Base-by-base conservation (phyloP, 2,797 vertebrate species). In the Coregonus ussuriensis region DNA sequence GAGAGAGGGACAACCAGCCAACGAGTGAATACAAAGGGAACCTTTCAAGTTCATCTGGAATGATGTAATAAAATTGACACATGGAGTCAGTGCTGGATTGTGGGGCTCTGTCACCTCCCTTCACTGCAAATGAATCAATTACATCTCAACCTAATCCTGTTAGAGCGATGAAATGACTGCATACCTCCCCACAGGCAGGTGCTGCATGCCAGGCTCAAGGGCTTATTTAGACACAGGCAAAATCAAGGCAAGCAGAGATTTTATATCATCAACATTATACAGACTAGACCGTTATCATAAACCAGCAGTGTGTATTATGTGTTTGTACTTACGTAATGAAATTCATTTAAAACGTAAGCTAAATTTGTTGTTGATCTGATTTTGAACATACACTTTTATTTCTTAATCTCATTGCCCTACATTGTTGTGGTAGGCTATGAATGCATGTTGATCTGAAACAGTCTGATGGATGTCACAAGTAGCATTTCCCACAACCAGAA, bases 141-240 rank as follows among this genome's bases (percentile, higher is more conserved):
- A 96, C 95, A 94, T 96, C 95, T 94, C 94, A 92, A 95, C 89
- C 90, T 98, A 97, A 98, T 98, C 97, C 96, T 95, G 96, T 98
- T 97, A 97, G 95, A 94, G 96, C 95, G 59, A 63, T 95, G 94
- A 95, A 95, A 95, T 96, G 95, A 95, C 96, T 95, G 95, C 96
- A 96, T 95, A 95, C 95, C 95, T 95, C 94, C 93, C 95, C 90
- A 95, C 95, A 96, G 94, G 94, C 94, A 95, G 94, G 93, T 93
- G 94, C 94, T 96, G 95, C 93, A 94, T 93, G 94, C 95, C 94
- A 16, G 66, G 33, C 29, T 33, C 14, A 67, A 94, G 93, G 94
- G 95, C 95, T 94, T 95, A 94, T 93, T 95, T 96, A 94, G 95
- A 7, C 16, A 1, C 56, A 59, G 93, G 89, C 93, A 91, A 94